Percentiles rank a stretch among this genome's conserved stretches.
These are phyloP conservation scores for Mirounga angustirostris DNA, from an alignment of 2,113 vertebrate species.

Conservation along the genomic window DNA sequence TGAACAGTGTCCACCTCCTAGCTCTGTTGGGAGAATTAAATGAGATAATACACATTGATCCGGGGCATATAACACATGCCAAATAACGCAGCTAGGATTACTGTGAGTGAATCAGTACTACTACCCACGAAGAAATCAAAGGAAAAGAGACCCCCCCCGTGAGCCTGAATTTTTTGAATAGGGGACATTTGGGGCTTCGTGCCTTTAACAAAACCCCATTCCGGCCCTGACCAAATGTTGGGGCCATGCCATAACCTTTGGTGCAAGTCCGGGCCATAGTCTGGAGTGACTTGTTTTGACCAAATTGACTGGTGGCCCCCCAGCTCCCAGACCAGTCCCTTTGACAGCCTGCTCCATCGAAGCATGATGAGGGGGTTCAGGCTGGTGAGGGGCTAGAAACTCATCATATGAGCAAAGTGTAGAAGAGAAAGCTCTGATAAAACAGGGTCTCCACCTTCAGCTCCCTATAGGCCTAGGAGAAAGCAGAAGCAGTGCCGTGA, in stretches of 20 bases:
- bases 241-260: neutral
- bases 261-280: neutral
- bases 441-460: neutral
- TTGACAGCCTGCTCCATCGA: neutral
- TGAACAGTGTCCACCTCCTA: neutral
- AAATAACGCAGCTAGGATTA: neutral
- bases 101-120: neutral
- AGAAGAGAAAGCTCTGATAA: neutral
- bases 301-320: neutral
- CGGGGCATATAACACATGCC: too few species aligned
- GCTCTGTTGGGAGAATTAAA: neutral
- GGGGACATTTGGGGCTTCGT: neutral
- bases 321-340: neutral
- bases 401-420: neutral
- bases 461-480: neutral
- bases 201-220: neutral
- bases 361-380: neutral
- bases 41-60: neutral
- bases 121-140: neutral
- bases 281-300: neutral
- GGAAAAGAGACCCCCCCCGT: neutral
- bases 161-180: neutral
- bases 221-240: neutral
- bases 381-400: neutral
- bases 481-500: neutral